Base-by-base conservation (phyloP, 2,797 vertebrate genomes). In the Carcharodon carcharias region DNA sequence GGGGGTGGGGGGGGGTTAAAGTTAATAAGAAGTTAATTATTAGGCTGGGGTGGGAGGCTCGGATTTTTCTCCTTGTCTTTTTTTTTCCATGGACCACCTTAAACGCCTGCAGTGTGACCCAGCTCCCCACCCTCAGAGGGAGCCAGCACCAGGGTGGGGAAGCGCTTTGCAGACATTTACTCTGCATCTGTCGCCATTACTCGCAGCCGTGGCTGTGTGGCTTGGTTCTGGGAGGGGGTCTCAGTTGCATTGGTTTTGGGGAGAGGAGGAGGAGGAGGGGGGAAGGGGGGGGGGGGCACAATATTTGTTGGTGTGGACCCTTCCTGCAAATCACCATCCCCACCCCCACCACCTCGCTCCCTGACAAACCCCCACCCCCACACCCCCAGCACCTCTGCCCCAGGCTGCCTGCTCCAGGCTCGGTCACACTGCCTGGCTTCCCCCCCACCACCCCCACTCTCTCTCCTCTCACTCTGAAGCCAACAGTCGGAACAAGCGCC, bases 111-210 rank as follows among this genome's bases (percentile, higher is more conserved):
- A 77, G 94, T 95, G 94, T 77, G 94, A 95, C 50, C 69, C 69
- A 73, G 94, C 45, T 95, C 71, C 71, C 94, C 94, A 71, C 94
- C 67, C 94, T 77, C 69, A 73, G 45, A 95, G 67, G 45, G 94
- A 73, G 94, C 50, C 94, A 95, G 67, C 94, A 95, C 94, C 94
- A 95, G 94, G 94, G 94, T 95, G 94, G 94, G 94, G 94, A 73
- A 69, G n/a, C 7, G 65, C 50, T 23, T 71, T 67, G 45, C 26
- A 69, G 65, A 35, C 67, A 95, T n/a, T 67, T 23, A 54, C 67
- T 65, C 35, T 45, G 67, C 94, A 31, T n/a, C 94, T 95, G 93
- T 45, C 94, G 94, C 94, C 94, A 95, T 95, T 95, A 26, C 67
- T 95, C 26, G 91, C 67, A 6, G 93, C 65, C 65, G 23, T 50